phyloP scores from a whole-genome alignment of 2,888 invertebrate species.

The Craniophora ligustri region DNA sequence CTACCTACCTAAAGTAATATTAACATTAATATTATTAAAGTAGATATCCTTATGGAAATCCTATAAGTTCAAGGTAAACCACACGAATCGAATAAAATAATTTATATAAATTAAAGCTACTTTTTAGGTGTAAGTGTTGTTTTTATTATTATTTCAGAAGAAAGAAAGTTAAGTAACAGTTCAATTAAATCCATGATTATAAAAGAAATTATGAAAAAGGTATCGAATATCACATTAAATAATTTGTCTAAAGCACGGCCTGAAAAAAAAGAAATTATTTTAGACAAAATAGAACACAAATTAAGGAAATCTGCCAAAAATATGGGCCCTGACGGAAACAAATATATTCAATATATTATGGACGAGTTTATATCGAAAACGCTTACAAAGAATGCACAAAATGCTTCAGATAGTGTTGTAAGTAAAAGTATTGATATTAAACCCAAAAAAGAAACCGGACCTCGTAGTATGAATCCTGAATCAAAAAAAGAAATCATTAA shows the following conservation, averaged over 20 bases:
- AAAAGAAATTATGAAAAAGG: slow-evolving; percentile 60
- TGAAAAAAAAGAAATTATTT: slow-evolving; percentile 48
- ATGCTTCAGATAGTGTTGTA: not conserved
- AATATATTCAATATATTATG: slow-evolving; percentile 71
- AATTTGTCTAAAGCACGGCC: slow-evolving; percentile 49
- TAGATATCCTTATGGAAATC: too few species aligned
- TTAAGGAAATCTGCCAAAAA: slow-evolving; percentile 58
- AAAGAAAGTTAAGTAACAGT: not conserved
- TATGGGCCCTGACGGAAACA: slow-evolving; percentile 58
- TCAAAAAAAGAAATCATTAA: slow-evolving; percentile 42
- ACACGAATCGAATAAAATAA: too few species aligned
- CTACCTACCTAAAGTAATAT: too few species aligned
- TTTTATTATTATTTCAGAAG: slow-evolving; percentile 18
- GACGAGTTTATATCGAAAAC: slow-evolving; percentile 64
- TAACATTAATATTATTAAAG: too few species aligned
- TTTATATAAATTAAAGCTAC: not conserved
- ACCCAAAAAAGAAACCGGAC: slow-evolving; percentile 1
- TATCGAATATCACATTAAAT: slow-evolving; percentile 58
- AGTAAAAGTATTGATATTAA: slow-evolving; percentile 10
- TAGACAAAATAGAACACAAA: slow-evolving; percentile 60
- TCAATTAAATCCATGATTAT: slow-evolving; percentile 49
- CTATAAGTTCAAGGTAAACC: too few species aligned
- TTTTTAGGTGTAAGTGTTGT: too few species aligned
- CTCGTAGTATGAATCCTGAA: slow-evolving; percentile 10
- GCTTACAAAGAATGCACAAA: slow-evolving; percentile 19